Base-by-base conservation (phyloP, 2,113 vertebrate genomes). In the Vulpes vulpes region DNA sequence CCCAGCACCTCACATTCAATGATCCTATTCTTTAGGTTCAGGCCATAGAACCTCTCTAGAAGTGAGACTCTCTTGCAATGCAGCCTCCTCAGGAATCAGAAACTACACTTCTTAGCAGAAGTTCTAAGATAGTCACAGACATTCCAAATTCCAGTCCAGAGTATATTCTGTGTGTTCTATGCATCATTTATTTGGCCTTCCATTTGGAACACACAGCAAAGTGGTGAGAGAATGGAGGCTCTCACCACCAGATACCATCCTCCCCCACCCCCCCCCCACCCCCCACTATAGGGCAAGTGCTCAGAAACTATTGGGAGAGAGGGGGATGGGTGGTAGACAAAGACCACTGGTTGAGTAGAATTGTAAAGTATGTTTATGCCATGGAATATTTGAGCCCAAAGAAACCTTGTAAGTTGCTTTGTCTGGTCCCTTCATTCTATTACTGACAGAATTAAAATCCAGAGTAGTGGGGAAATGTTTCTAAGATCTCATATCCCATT, bases 281-380 rank as follows among this genome's bases (percentile, higher is more conserved):
- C 25, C 2, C 2, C 0, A 0, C 5, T 2, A 0, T 12, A 17
- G 15, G 43, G 5, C 83, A 27, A 30, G 0, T 16, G 2, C 53
- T 22, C 78, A 32, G 0, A 73, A 71, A 43, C 38, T 20, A 2
- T 3, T 5, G 12, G 16, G 9, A 20, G 19, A 1, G 55, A 32
- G 35, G 23, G 15, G 11, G 20, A 9, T 27, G 12, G 5, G 5
- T 43, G 1, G 32, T 55, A 22, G 43, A 51, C 19, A 81, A n/a
- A 82, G 43, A 35, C 19, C 10, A 2, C 1, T 69, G 20, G 22
- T 53, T 62, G n/a, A 94, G 74, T 25, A 67, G 60, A 49, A 69
- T 35, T 81, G 3, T 83, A 91, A n/a, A 30, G 17, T 23, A 17
- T 35, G 55, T 62, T 74, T 30, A 35, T 62, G 17, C 74, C 51